Base-by-base conservation (phyloP, 2,888 invertebrate species). In the Dryadula phaetusa region DNA sequence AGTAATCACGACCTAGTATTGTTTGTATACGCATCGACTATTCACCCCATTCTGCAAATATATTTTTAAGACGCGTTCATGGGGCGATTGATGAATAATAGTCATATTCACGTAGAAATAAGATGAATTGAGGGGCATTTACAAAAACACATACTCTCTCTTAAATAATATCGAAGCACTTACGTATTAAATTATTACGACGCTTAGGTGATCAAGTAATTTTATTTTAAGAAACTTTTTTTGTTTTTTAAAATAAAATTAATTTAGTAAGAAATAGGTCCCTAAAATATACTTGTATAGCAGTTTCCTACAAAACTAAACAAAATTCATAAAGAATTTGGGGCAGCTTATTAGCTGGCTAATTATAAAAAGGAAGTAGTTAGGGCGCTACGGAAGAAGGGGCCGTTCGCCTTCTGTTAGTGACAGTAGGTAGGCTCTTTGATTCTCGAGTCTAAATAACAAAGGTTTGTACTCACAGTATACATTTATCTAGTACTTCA, bases 281-380 rank as follows among this genome's bases (percentile, higher is more conserved):
- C 3, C 6, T 10, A 44, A 2, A 46, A 46, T 0, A 22, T 46
- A n/a, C n/a, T n/a, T n/a, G n/a, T n/a, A n/a, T n/a, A n/a, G n/a
- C n/a, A n/a, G n/a, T 46, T 52, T 10, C n/a, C 4, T 18, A 40
- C 1, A 54, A 18, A 22, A 61, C 81, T 84, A 82, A 79, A 76
- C 75, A 71, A 73, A 70, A 73, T 75, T 75, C 76, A 72, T 85
- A 86, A 85, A 85, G 87, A 16, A 16, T 85, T 85, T 84, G 84
- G 79, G 81, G 77, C 25, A 56, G 82, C 87, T 88, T 90, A 90
- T 90, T 90, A 88, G 84, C 82, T 72, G 71, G 80, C 86, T 92
- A 90, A 92, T 90, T 91, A 91, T 89, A 86, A 86, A 83, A 82
- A 88, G 89, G 87, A 91, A 87, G 88, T 87, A 79, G 78, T 80